Percentiles rank a stretch among this genome's conserved stretches.
Evolutionary conservation across 64 coral and sea anemone species (phyloP).

Genomic region (Porites lutea): DNA sequence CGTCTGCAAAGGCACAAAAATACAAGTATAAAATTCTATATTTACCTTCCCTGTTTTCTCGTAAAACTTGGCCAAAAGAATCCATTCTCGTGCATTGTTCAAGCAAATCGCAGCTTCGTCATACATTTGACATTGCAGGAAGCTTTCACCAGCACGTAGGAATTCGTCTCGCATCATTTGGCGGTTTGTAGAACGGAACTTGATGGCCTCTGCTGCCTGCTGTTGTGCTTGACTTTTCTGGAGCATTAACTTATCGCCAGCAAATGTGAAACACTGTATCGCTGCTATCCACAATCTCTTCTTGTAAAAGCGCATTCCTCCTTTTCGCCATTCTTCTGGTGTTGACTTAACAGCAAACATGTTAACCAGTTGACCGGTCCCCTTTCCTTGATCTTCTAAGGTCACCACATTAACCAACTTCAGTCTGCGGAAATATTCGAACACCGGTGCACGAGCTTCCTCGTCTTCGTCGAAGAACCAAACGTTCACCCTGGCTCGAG

Average conservation of each 20-base stretch:
- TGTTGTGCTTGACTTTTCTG: conserved; percentile 55
- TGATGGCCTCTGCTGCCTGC: conserved; percentile 38
- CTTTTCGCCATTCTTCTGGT: conserved; percentile 50
- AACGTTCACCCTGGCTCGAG: conserved; percentile 94
- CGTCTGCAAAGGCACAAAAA: no score
- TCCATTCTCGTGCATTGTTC: conserved; percentile 42
- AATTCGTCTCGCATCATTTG: conserved; percentile 49
- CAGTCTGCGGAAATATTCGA: conserved; percentile 38
- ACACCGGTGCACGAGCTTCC: conserved; percentile 84
- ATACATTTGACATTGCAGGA: conserved; percentile 42
- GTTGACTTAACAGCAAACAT: conserved; percentile 60
- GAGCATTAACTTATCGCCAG: conserved; percentile 28
- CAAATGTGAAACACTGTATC: conserved; percentile 41
- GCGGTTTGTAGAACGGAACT: conserved; percentile 26
- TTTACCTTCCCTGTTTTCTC: conserved; percentile 59
- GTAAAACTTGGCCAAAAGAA: conserved; percentile 46
- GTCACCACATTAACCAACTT: conserved; percentile 33
- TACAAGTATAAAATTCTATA: no score
- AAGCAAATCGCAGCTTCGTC: conserved; percentile 56
- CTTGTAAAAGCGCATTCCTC: conserved; percentile 51
- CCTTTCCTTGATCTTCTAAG: neutral
- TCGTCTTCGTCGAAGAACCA: conserved; percentile 98
- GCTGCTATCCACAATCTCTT: conserved; percentile 47
- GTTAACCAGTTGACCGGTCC: neutral
- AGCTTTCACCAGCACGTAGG: conserved; percentile 24